phyloP scores from a whole-genome alignment of 53 echinoderm and acorn worm species.

The Antedon mediterranea region DNA sequence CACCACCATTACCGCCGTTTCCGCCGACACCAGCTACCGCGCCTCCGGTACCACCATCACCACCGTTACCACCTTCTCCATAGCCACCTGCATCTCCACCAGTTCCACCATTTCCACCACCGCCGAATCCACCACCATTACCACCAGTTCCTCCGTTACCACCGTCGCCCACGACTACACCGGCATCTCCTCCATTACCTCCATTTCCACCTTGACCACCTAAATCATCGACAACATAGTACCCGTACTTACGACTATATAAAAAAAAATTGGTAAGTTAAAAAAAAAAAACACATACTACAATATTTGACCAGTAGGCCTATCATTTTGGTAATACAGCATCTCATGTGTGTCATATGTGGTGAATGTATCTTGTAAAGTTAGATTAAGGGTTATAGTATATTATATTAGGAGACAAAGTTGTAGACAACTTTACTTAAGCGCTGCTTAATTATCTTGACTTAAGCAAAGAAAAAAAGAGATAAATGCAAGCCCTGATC shows the following conservation, averaged over 20 bases:
- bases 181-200: constrained; percentile 1
- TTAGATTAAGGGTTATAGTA: too few species aligned
- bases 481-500: too few species aligned
- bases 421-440: too few species aligned
- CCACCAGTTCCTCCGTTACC: not conserved
- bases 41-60: not conserved
- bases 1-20: not conserved
- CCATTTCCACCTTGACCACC: not conserved
- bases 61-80: constrained; percentile 4
- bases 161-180: not conserved
- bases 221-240: not conserved
- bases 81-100: not conserved
- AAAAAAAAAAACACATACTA: too few species aligned
- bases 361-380: too few species aligned
- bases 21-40: not conserved
- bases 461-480: too few species aligned
- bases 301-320: too few species aligned
- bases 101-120: not conserved
- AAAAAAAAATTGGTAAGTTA: too few species aligned
- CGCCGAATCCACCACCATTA: constrained; percentile 2
- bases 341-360: too few species aligned
- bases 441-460: too few species aligned
- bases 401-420: too few species aligned
- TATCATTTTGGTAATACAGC: not conserved
- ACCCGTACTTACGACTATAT: not conserved